Evolutionary conservation across 2,888 invertebrate genomes (phyloP), one percentile per base, ranked within the genome.

Genomic region (Dyspetes luteomarginatus): DNA sequence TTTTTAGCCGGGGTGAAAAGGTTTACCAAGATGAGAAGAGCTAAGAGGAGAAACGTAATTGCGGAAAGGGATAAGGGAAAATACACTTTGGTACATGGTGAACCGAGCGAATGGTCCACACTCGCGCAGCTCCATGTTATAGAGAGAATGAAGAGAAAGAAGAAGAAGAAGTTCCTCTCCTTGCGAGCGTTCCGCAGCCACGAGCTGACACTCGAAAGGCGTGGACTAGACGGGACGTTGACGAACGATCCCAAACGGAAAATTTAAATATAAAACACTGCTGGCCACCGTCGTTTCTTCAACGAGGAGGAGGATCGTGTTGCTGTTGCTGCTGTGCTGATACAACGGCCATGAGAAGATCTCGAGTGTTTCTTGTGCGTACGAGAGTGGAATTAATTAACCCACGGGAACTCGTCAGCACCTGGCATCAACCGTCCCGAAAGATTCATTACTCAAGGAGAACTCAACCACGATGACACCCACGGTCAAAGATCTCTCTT

Each of bases 181-280:
- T n/a, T n/a, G n/a, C 26, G 62, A 36, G 80, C 77, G 81, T 81
- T 81, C 77, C 80, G 24, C 48, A 22, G 76, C 67, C 65, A 64
- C 65, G 64, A 65, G 73, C 77, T 77, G 81, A 81, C 81, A 81
- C 73, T 77, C 81, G 81, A 81, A 81, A 81, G 81, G 81, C 81
- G 81, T 81, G 81, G 73, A 81, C 81, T 81, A 78, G 81, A 81
- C 81, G 73, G 73, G 81, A 81, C 81, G 81, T 81, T 81, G 81
- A 81, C 81, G 81, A 77, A 81, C 73, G 81, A 81, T 81, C 77
- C 62, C 73, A 22, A 74, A 73, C 52, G 30, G 69, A 78, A 81
- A 81, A 81, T 77, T 81, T 81, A 81, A 81, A 81, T 81, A 81
- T 81, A 81, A 81, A 81, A 77, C 81, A 77, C 58, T n/a, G 52